Conservation (phyloP, 2,888 invertebrate genomes). For the Brenthis hecate region DNA sequence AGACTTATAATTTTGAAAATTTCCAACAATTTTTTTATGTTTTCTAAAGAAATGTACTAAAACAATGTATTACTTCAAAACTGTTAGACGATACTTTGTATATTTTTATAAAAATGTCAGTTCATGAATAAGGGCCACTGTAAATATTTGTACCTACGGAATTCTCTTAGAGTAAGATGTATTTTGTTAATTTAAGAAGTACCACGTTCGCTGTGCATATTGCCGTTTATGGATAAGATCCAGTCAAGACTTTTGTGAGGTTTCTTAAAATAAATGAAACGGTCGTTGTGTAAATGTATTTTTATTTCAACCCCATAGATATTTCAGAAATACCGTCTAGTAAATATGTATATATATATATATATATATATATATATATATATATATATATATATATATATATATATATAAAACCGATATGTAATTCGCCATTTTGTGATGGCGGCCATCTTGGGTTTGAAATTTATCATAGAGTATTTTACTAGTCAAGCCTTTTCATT, state of each 20-base stretch:
- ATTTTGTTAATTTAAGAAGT: slow-evolving; percentile 56
- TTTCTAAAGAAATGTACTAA: not conserved
- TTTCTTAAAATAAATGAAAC: slow-evolving; percentile 74
- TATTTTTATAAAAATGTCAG: slow-evolving; percentile 13
- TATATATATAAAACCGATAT: too few relatives aligned
- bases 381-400: too few relatives aligned
- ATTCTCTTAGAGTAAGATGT: slow-evolving; percentile 49
- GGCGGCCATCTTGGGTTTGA: too few relatives aligned
- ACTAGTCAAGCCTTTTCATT: too few relatives aligned
- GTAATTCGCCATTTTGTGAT: too few relatives aligned
- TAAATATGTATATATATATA: too few relatives aligned
- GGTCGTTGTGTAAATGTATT: slow-evolving; percentile 69
- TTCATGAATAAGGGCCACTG: slow-evolving; percentile 64
- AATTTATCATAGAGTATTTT: too few relatives aligned
- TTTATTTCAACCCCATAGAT: slow-evolving; percentile 48
- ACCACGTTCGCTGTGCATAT: slow-evolving; percentile 75
- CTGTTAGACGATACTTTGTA: not conserved
- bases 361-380: too few relatives aligned
- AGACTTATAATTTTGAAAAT: not conserved
- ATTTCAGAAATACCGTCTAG: not conserved
- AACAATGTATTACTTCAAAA: slow-evolving; percentile 2
- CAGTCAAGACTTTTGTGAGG: slow-evolving; percentile 77
- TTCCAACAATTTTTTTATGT: not conserved
- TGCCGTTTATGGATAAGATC: slow-evolving; percentile 80
- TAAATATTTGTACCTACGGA: slow-evolving; percentile 65